A percentile compares a stretch with the other conserved stretches of the same genome.
These are phyloP conservation scores for Drosophila yooni DNA, from an alignment of 2,888 invertebrate genomes.

Conservation along the genomic window DNA sequence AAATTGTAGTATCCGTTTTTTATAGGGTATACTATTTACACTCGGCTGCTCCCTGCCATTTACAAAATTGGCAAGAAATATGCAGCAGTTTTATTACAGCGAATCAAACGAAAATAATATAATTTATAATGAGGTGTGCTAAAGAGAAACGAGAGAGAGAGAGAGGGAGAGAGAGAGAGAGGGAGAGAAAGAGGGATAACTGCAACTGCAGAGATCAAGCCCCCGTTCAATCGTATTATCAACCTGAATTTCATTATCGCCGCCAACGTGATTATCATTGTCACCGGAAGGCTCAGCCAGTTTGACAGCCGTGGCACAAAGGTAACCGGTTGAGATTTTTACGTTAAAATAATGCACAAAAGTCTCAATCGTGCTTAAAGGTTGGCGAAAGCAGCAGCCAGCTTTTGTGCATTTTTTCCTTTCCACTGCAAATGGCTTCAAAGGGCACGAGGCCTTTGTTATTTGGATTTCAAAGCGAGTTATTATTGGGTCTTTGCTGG, in stretches of 20 bases:
- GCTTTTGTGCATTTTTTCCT: not conserved
- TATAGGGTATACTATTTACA: conserved; percentile 1
- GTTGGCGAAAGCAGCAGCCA: not conserved
- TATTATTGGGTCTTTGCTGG: conserved; percentile 9
- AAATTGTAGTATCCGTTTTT: not conserved
- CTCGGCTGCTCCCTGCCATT: conserved; percentile 59
- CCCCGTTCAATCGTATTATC: conserved; percentile 10
- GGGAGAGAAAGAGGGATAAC: not conserved
- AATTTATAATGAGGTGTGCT: not conserved
- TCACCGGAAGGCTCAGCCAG: conserved; percentile 5
- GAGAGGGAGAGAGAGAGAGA: too few species aligned
- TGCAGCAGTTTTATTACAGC: conserved; percentile 48
- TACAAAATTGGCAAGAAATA: conserved; percentile 59
- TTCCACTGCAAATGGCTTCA: not conserved
- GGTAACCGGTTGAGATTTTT: conserved; percentile 50
- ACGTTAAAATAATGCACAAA: conserved; percentile 40
- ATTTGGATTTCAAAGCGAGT: conserved; percentile 12
- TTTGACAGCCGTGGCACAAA: conserved; percentile 37
- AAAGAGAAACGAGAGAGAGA: not conserved
- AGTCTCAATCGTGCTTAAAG: conserved; percentile 3
- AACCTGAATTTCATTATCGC: conserved; percentile 1
- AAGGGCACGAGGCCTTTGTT: conserved; percentile 19
- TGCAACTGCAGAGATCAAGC: not conserved
- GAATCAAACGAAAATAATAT: conserved; percentile 13
- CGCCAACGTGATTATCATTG: conserved; percentile 3